Evolutionary conservation across 2,797 vertebrate species (phyloP).

Genomic region (Xerus rutilus): DNA sequence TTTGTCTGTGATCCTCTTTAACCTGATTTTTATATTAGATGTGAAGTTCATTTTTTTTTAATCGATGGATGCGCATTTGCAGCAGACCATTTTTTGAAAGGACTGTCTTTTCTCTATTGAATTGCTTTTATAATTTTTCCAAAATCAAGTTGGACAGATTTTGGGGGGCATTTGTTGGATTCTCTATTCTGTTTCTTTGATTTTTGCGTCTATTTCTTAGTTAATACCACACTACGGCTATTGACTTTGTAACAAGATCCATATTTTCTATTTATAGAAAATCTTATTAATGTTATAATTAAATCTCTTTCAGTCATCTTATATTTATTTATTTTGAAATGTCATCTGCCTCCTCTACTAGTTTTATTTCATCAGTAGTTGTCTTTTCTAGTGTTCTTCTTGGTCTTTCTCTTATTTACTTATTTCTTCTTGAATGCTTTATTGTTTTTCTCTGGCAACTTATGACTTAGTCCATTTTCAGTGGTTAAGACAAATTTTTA

Average conservation of each 20-base stretch:
- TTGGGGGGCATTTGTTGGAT: background rate
- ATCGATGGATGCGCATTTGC: background rate
- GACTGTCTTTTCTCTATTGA: background rate
- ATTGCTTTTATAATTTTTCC: background rate
- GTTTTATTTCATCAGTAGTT: background rate
- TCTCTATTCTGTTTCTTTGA: background rate
- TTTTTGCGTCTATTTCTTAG: background rate
- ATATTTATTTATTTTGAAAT: background rate
- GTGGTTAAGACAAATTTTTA: background rate
- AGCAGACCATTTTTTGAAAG: background rate
- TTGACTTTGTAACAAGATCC: background rate
- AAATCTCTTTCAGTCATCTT: background rate
- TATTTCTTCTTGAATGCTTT: background rate
- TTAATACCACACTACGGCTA: background rate
- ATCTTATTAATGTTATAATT: background rate
- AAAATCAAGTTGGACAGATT: background rate
- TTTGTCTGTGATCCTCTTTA: background rate
- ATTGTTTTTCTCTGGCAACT: background rate
- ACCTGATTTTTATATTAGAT: background rate
- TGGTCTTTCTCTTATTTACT: background rate
- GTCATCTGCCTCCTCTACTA: background rate
- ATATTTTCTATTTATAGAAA: background rate
- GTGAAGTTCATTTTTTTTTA: background rate
- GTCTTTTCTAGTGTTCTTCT: background rate
- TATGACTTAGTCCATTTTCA: background rate